Evolutionary conservation across 2,888 invertebrate genomes (phyloP).

Genomic region (Apocheima hispidaria): DNA sequence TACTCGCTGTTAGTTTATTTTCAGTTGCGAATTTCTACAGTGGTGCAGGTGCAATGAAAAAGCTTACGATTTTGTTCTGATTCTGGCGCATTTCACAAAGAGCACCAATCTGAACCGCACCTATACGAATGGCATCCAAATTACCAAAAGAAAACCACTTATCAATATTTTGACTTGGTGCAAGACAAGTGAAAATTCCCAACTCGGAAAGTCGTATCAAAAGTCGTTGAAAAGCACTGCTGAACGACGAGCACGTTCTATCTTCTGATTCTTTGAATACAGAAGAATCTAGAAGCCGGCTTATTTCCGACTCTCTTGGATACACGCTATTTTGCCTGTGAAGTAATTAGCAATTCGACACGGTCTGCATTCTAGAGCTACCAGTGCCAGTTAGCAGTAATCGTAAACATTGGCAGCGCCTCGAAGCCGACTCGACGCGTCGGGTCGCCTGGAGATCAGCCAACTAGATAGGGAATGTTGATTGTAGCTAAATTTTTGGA

Average conservation of each 20-base stretch:
- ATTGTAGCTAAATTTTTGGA: slow-evolving; percentile 1
- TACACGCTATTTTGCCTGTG: background rate
- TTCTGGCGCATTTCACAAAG: background rate
- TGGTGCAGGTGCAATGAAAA: background rate
- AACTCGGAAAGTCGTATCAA: too few species aligned
- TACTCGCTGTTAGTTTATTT: slow-evolving; percentile 12
- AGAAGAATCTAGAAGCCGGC: background rate
- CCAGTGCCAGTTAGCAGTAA: slow-evolving; percentile 39
- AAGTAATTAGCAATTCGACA: background rate
- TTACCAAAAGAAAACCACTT: background rate
- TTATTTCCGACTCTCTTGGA: background rate
- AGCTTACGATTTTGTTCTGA: background rate
- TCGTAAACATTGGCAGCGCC: slow-evolving; percentile 51
- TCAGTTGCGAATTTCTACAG: background rate
- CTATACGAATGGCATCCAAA: background rate
- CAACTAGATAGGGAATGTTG: slow-evolving; percentile 12
- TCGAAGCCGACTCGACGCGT: background rate
- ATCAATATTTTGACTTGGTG: too few species aligned
- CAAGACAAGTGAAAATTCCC: too few species aligned
- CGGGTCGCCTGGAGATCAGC: slow-evolving; percentile 18
- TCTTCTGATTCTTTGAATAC: too few species aligned
- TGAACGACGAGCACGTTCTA: too few species aligned
- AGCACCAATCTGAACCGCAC: background rate
- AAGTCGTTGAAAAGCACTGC: too few species aligned
- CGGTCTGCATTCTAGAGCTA: slow-evolving; percentile 43